Base-by-base conservation (phyloP, 2,113 vertebrate genomes). In the Cettia cetti region DNA sequence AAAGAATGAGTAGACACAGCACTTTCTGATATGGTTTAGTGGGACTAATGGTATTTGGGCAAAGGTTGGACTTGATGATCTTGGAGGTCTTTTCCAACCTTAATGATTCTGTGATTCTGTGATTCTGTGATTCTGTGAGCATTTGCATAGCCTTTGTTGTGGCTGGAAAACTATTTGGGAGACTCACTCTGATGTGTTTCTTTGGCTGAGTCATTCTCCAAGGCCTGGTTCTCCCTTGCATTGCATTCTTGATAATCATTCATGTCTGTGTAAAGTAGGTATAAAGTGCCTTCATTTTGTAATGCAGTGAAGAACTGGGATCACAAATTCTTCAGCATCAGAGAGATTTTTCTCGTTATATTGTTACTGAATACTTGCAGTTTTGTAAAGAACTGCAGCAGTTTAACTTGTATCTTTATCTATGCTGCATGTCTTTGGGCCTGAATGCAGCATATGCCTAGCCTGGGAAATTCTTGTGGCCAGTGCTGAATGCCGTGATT, bases 391-490 rank as follows among this genome's bases (percentile, higher is more conserved):
- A 74, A 50, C 42, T 59, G n/a, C 28, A n/a, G 65, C 39, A 63
- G 52, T 76, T 95, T 82, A 61, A 61, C 39, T 69, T 57, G 49
- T 57, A n/a, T 37, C 15, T 88, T 53, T 59, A n/a, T 79, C 81
- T 33, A 18, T 66, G 20, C 26, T 78, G 15, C 35, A 54, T 49
- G 30, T 63, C 56, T 96, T 47, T 86, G 63, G 57, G 60, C 40
- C 42, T 81, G 75, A 77, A n/a, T 54, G 50, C n/a, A 94, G 52
- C 52, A 24, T 31, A 39, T 50, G 59, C 64, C 50, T n/a, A 42
- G 54, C 59, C 82, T 30, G 5, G 79, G 54, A 94, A 50, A 77
- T 80, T 91, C 54, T 7, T 40, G 47, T 88, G 87, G 66, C 87
- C 47, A 26, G 17, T 68, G 72, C 50, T 88, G 63, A 90, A 63